phyloP scores from a whole-genome alignment of 2,888 invertebrate species.

The Lathronympha strigana region DNA sequence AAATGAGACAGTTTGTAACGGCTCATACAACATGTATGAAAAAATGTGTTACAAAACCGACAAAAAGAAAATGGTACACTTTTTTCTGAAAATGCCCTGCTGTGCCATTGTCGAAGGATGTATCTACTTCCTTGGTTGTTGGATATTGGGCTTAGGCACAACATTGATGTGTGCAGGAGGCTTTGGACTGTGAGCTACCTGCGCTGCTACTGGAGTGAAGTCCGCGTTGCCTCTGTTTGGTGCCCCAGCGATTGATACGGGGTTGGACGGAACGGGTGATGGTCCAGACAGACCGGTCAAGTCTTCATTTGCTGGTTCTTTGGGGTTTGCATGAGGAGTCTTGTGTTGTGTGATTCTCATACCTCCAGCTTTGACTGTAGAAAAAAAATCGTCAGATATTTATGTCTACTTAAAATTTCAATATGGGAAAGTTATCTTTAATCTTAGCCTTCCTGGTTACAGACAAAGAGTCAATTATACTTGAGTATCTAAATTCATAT shows the following conservation, averaged over 20 bases:
- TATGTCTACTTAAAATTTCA: background rate
- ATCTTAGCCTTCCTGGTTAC: too few species aligned
- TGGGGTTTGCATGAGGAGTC: conserved; percentile 86
- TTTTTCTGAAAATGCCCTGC: too few species aligned
- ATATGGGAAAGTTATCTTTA: too few species aligned
- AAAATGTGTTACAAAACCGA: too few species aligned
- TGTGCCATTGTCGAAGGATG: conserved; percentile 33
- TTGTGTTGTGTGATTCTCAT: conserved; percentile 97
- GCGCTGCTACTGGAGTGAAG: conserved; percentile 94
- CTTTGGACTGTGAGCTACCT: conserved; percentile 92
- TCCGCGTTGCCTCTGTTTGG: conserved; percentile 93
- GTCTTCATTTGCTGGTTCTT: conserved; percentile 87
- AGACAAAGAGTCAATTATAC: too few species aligned
- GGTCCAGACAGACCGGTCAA: conserved; percentile 89
- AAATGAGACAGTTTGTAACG: too few species aligned
- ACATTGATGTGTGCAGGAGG: conserved; percentile 86
- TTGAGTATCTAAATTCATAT: too few species aligned
- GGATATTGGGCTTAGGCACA: conserved; percentile 89
- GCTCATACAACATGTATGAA: too few species aligned
- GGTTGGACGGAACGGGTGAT: conserved; percentile 90
- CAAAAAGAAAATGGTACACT: too few species aligned
- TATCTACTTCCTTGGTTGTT: conserved; percentile 93
- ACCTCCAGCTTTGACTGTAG: conserved; percentile 94
- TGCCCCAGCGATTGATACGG: conserved; percentile 90
- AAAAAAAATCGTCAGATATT: too few species aligned